phyloP scores from a whole-genome alignment of 2,113 vertebrate genomes.

The Microtus ochrogaster region DNA sequence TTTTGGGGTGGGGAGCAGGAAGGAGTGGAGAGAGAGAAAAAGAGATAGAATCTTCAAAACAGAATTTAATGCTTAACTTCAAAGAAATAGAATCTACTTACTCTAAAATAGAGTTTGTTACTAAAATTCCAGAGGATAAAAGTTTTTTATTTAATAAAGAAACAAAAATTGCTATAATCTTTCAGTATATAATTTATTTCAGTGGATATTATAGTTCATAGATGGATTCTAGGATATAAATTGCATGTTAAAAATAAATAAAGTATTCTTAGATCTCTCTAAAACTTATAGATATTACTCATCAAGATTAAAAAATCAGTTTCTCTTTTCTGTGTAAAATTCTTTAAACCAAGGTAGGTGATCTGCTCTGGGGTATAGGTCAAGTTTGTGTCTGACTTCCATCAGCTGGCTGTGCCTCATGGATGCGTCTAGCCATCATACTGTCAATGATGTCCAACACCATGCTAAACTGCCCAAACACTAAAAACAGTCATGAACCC shows the following conservation, averaged over 20 bases:
- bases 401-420: not conserved
- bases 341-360: not conserved
- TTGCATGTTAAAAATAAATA: constrained; percentile 38
- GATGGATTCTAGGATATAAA: constrained; percentile 13
- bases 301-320: constrained; percentile 26
- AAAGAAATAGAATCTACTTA: not conserved
- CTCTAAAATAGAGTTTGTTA: not conserved
- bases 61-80: not conserved
- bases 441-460: constrained; percentile 26
- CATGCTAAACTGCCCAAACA: not conserved
- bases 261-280: not conserved
- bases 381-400: not conserved
- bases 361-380: not conserved
- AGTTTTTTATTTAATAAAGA: constrained; percentile 12
- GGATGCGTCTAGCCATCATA: not conserved
- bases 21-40: not conserved
- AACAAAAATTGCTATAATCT: constrained; percentile 13
- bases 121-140: not conserved
- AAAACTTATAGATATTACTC: not conserved
- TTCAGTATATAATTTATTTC: not conserved
- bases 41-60: not conserved
- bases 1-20: not conserved
- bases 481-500: constrained; percentile 59
- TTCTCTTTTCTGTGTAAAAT: constrained; percentile 46
- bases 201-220: not conserved